Percentiles rank a stretch among this genome's conserved stretches.
Conservation (phyloP, 2,797 vertebrate species). For the Chiroxiphia lanceolata region DNA sequence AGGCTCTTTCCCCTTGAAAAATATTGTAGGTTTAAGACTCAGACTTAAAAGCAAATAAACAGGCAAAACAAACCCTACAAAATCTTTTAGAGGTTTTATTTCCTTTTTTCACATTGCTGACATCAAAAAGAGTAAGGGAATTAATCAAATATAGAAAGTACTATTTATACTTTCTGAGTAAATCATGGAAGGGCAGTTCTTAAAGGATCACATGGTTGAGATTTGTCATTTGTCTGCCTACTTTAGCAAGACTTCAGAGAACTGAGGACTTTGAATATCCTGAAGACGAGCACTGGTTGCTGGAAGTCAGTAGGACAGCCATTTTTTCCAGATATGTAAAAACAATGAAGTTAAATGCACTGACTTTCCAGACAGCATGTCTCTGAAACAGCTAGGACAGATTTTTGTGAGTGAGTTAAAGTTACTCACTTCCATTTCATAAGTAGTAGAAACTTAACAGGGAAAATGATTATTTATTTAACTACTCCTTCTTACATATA, state of each 20-base stretch:
- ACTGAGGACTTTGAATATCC: not conserved
- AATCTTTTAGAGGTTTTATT: not conserved
- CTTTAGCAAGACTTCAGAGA: not conserved
- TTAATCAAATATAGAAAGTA: not conserved
- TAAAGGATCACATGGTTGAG: not conserved
- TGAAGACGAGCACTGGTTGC: not conserved
- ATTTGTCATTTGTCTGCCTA: not conserved
- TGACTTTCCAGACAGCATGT: rapidly evolving
- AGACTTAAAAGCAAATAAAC: not conserved
- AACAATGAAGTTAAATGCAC: not conserved
- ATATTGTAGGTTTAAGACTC: not conserved
- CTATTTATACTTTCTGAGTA: not conserved
- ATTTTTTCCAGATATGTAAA: not conserved
- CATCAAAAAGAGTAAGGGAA: not conserved
- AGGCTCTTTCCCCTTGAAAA: not conserved
- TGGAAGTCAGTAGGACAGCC: not conserved
- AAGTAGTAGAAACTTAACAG: not conserved
- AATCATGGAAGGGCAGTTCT: not conserved
- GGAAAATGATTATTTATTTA: not conserved
- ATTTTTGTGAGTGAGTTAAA: not conserved
- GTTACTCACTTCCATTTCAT: not conserved
- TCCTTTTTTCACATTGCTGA: not conserved
- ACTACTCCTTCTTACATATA: not conserved
- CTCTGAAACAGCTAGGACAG: not conserved
- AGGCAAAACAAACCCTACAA: not conserved